Conservation (phyloP, 2,888 invertebrate species). For the Amphipyra tragopoginis region DNA sequence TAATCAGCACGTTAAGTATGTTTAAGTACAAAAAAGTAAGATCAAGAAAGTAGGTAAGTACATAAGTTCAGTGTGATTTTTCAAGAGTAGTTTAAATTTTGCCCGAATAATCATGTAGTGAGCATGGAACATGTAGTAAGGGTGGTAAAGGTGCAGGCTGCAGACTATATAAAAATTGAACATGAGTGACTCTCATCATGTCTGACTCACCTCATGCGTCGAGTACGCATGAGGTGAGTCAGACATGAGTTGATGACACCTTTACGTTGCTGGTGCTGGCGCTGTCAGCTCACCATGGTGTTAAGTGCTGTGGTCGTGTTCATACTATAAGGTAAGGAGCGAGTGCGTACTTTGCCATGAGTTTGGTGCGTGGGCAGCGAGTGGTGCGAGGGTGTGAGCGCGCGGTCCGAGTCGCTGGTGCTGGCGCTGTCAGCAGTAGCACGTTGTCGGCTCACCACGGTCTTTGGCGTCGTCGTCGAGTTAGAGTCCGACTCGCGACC, state of each 20-base stretch:
- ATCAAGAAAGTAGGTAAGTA: too few relatives aligned
- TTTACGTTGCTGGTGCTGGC: constrained; percentile 60
- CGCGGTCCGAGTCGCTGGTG: constrained; percentile 90
- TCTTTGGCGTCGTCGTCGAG: constrained; percentile 93
- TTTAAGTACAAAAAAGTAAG: too few relatives aligned
- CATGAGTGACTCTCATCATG: too few relatives aligned
- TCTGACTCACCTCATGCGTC: too few relatives aligned
- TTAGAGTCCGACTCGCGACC: constrained; percentile 94
- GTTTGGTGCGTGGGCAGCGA: constrained; percentile 63
- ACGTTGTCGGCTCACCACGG: constrained; percentile 91
- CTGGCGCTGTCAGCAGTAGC: constrained; percentile 82
- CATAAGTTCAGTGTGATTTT: too few relatives aligned
- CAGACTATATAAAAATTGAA: too few relatives aligned
- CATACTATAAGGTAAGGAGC: background rate
- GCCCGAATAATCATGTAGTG: too few relatives aligned
- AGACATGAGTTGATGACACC: background rate
- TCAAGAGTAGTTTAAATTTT: too few relatives aligned
- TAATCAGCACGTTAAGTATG: too few relatives aligned
- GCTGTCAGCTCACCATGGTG: constrained; percentile 92
- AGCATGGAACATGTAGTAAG: too few relatives aligned
- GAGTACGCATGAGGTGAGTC: too few relatives aligned
- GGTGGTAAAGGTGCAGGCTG: too few relatives aligned
- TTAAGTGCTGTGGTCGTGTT: constrained; percentile 86
- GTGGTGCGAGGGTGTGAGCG: constrained; percentile 85
- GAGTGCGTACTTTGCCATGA: constrained; percentile 51